Conservation (phyloP, 2,797 vertebrate species). For the Lagocephalus sceleratus region DNA sequence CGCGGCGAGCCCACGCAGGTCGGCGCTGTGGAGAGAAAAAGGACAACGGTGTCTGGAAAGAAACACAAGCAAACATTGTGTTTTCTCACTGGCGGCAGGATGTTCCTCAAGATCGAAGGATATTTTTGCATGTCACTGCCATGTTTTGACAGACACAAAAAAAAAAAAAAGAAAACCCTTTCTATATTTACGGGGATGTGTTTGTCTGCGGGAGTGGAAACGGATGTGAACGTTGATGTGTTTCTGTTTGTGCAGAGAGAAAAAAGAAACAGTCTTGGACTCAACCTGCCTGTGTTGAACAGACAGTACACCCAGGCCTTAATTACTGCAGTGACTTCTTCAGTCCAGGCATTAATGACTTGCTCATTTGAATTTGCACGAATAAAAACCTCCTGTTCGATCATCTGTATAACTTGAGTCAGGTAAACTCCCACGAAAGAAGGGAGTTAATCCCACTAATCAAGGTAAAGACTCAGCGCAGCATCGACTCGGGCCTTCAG, state of each 20-base stretch:
- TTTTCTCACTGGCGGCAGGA: conserved; percentile 60
- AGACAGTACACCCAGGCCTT: too few relatives aligned
- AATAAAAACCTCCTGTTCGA: too few relatives aligned
- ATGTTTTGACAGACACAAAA: conserved; percentile 30
- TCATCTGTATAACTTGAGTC: too few relatives aligned
- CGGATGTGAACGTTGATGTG: conserved; percentile 56
- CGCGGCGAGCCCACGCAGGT: conserved; percentile 42
- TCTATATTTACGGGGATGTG: conserved; percentile 61
- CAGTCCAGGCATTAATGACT: too few relatives aligned
- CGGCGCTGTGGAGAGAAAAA: conserved; percentile 23
- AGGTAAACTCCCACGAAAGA: too few relatives aligned
- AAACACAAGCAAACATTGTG: conserved; percentile 37
- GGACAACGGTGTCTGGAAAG: conserved; percentile 20
- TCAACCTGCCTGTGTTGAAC: too few relatives aligned
- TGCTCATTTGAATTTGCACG: too few relatives aligned
- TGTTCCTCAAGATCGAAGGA: conserved; percentile 58
- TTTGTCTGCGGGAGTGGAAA: conserved; percentile 64
- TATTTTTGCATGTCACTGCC: conserved; percentile 61
- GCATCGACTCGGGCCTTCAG: conserved; percentile 45
- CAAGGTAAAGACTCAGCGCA: conserved; percentile 37
- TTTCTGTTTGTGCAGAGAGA: conserved; percentile 20
- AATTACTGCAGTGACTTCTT: too few relatives aligned
- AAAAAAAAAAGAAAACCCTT: conserved; percentile 51
- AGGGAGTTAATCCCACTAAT: background rate
- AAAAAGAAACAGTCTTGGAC: background rate